These are phyloP conservation scores for Trachymyrmex septentrionalis DNA, from an alignment of 1,140 invertebrate species.

Conservation along the genomic window DNA sequence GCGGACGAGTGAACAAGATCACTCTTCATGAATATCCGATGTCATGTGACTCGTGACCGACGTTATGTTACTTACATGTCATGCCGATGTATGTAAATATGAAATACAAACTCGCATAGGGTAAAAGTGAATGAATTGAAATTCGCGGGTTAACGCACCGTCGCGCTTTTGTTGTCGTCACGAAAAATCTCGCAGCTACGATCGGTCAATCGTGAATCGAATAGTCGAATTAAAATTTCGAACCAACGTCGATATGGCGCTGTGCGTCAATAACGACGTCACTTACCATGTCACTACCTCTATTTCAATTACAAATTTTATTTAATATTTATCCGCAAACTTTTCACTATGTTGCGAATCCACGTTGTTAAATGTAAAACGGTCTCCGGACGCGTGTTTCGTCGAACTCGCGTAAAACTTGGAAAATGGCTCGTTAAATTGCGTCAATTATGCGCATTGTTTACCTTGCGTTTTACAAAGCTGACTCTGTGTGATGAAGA, in stretches of 20 bases:
- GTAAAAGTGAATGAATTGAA: constrained; percentile 15
- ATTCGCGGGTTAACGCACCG: neutral
- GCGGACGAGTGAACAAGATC: neutral
- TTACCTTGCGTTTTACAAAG: constrained; percentile 29
- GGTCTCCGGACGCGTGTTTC: constrained; percentile 1
- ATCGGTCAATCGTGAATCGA: constrained; percentile 37
- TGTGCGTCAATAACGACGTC: constrained; percentile 42
- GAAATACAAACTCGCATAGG: neutral
- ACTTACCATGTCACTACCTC: constrained; percentile 31
- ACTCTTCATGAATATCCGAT: constrained; percentile 21
- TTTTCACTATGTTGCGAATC: neutral
- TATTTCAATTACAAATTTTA: constrained; percentile 62
- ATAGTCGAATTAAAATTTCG: constrained; percentile 28
- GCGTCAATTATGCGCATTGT: constrained; percentile 33
- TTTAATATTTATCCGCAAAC: constrained; percentile 47
- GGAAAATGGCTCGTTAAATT: constrained; percentile 45
- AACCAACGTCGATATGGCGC: constrained; percentile 5
- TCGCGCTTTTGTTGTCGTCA: neutral
- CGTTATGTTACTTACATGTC: neutral
- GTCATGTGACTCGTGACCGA: neutral
- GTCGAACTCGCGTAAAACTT: constrained; percentile 15
- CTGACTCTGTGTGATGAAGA: neutral
- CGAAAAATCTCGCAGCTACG: neutral
- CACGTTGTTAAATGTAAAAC: constrained; percentile 30
- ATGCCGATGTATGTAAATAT: neutral